phyloP scores from a whole-genome alignment of 2,888 invertebrate species.

The Diadegma fenestrale region DNA sequence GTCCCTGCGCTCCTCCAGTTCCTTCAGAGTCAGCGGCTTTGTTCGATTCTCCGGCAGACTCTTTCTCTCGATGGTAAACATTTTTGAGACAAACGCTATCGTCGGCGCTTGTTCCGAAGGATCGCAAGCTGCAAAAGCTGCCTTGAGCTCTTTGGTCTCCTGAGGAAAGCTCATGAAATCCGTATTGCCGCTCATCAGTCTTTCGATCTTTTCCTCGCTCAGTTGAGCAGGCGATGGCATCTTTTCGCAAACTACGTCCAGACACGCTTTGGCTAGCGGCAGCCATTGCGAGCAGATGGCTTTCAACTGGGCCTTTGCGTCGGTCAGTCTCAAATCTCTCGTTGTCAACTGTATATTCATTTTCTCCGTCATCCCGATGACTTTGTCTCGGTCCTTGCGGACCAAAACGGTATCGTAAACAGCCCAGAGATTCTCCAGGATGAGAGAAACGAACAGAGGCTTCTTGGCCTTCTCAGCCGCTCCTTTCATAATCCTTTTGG shows the following conservation, averaged over 20 bases:
- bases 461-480: slow-evolving; percentile 97
- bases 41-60: slow-evolving; percentile 92
- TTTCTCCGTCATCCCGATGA: slow-evolving; percentile 90
- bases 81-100: slow-evolving; percentile 93
- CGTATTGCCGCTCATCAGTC: slow-evolving; percentile 90
- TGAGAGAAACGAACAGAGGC: slow-evolving; percentile 96
- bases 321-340: slow-evolving; percentile 92
- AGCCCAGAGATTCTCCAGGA: slow-evolving; percentile 96
- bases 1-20: slow-evolving; percentile 90
- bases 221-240: slow-evolving; percentile 94
- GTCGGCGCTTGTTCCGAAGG: slow-evolving; percentile 88
- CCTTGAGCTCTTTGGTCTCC: slow-evolving; percentile 90
- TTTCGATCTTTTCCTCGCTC: slow-evolving; percentile 91
- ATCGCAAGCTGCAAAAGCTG: slow-evolving; percentile 90
- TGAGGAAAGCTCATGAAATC: slow-evolving; percentile 89
- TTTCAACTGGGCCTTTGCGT: slow-evolving; percentile 91
- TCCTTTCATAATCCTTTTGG: slow-evolving; percentile 93
- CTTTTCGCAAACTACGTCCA: slow-evolving; percentile 92
- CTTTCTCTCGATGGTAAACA: slow-evolving; percentile 93
- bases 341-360: slow-evolving; percentile 91
- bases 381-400: slow-evolving; percentile 91
- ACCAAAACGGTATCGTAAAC: slow-evolving; percentile 94
- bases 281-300: slow-evolving; percentile 95
- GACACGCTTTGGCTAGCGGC: slow-evolving; percentile 92
- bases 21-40: slow-evolving; percentile 91